Percentiles rank a stretch among this genome's conserved stretches.
These are phyloP conservation scores for Mechanitis messenoides DNA, from an alignment of 2,888 invertebrate genomes.

Conservation along the genomic window DNA sequence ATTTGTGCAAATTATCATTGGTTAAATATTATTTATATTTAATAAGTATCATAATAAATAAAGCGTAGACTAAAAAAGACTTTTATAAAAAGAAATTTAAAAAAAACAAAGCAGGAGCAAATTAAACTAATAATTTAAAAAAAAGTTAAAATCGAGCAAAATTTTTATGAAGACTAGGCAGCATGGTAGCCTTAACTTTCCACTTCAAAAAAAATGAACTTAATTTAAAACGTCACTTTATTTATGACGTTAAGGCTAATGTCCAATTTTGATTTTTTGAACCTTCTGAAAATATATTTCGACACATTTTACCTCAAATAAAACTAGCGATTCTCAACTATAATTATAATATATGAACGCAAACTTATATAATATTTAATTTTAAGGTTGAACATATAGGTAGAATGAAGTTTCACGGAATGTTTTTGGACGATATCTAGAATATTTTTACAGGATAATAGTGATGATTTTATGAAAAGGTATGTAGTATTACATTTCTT, in stretches of 20 bases:
- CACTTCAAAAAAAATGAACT: not conserved
- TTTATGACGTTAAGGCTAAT: slow-evolving; percentile 2
- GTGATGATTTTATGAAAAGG: not conserved
- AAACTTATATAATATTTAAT: not conserved
- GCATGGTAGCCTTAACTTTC: no score
- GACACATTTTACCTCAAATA: not conserved
- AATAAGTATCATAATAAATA: no score
- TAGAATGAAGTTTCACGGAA: not conserved
- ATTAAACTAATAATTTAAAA: no score
- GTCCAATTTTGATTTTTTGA: slow-evolving; percentile 7
- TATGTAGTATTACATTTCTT: not conserved
- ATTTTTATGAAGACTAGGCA: no score
- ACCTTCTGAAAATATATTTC: not conserved
- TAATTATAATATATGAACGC: not conserved
- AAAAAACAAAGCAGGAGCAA: no score
- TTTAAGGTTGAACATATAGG: not conserved
- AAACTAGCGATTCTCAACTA: not conserved
- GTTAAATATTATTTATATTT: no score
- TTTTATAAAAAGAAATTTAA: no score
- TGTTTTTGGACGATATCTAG: not conserved
- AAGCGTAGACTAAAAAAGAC: no score
- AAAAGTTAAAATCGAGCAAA: no score
- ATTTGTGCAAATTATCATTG: no score
- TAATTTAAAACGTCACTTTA: not conserved
- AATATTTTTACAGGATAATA: not conserved